Evolutionary conservation across 2,888 invertebrate genomes (phyloP).

Genomic region (Apoda limacodes): DNA sequence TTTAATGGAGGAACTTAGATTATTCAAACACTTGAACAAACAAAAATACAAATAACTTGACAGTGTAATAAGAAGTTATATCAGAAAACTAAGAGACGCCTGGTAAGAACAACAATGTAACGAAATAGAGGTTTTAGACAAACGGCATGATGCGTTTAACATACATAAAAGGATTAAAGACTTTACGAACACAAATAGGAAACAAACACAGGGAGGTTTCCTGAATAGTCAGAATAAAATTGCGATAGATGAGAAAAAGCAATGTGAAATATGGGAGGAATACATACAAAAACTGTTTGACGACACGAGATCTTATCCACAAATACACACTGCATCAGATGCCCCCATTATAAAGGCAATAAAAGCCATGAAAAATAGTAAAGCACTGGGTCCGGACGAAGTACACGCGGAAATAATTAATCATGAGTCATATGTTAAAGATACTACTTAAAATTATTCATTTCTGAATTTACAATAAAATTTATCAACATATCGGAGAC

Average conservation of each 20-base stretch:
- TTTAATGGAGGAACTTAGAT: slow-evolving; percentile 2
- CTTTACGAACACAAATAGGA: not conserved
- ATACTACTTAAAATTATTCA: too few relatives aligned
- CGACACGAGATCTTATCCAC: slow-evolving; percentile 1
- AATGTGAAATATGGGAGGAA: not conserved
- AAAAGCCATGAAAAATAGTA: slow-evolving; percentile 1
- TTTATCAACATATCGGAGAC: too few relatives aligned
- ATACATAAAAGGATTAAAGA: slow-evolving; percentile 3
- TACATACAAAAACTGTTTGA: slow-evolving; percentile 1
- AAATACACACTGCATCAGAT: too few relatives aligned
- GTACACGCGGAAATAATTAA: not conserved
- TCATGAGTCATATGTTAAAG: slow-evolving; percentile 4
- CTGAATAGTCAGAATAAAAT: not conserved
- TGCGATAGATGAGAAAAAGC: not conserved
- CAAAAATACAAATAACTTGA: slow-evolving; percentile 1
- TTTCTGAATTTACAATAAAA: too few relatives aligned
- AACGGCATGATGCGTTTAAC: not conserved
- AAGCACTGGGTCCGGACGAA: slow-evolving; percentile 1
- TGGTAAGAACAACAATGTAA: not conserved
- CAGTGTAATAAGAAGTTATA: slow-evolving; percentile 1
- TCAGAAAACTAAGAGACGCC: slow-evolving; percentile 1
- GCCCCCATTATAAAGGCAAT: slow-evolving; percentile 1
- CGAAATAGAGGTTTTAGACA: not conserved
- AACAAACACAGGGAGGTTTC: not conserved
- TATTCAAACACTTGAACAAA: not conserved